Conservation (phyloP, 2,888 invertebrate species). For the Trachelus iudaicus region DNA sequence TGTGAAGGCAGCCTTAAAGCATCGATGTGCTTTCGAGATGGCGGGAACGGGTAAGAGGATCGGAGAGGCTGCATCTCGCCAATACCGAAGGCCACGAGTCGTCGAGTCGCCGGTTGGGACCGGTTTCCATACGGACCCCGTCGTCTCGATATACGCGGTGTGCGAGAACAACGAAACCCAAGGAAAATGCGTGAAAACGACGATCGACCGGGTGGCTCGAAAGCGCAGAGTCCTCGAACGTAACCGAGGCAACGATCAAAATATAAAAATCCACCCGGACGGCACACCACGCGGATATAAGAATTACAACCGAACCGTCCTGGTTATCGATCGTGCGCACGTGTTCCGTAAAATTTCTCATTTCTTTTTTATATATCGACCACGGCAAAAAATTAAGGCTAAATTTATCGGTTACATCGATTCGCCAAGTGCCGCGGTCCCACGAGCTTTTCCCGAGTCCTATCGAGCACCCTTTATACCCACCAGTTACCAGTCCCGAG, state of each 20-base stretch:
- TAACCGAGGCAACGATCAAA: fast-evolving
- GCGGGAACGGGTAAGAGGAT: conserved; percentile 43
- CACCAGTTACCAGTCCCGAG: neutral
- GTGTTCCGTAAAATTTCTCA: too few species aligned
- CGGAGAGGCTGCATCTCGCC: conserved; percentile 22
- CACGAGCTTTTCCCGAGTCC: neutral
- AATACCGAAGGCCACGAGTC: conserved; percentile 1
- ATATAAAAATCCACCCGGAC: too few species aligned
- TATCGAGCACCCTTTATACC: neutral
- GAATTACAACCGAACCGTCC: too few species aligned
- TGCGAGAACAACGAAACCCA: neutral
- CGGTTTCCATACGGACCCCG: conserved; percentile 34
- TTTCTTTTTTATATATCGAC: too few species aligned
- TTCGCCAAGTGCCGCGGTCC: too few species aligned
- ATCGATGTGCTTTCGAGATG: conserved; percentile 20
- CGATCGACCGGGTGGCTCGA: too few species aligned
- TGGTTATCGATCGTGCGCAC: too few species aligned
- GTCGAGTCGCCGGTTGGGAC: conserved; percentile 24
- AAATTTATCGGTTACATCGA: too few species aligned
- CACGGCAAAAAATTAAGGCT: too few species aligned
- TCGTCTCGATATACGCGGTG: neutral
- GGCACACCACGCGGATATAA: too few species aligned
- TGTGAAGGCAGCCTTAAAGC: conserved; percentile 31
- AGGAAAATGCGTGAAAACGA: too few species aligned
- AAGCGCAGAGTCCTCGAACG: too few species aligned